Evolutionary conservation across 2,797 vertebrate species (phyloP), one percentile per base, ranked within the genome.

Genomic region (Bradypus variegatus): DNA sequence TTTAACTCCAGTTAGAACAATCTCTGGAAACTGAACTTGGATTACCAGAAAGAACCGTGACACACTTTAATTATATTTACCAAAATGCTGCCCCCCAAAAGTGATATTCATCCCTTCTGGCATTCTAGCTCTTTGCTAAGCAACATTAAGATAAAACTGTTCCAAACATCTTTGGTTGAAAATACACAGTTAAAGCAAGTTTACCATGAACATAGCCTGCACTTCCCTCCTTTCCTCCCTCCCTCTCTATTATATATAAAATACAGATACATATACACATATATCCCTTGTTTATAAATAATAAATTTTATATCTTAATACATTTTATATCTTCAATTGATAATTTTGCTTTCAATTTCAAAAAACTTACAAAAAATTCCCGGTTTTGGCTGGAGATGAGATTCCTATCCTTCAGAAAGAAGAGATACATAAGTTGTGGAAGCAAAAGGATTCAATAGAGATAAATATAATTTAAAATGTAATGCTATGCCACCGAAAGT

Each of bases 91-190:
- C 58, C 77, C 45, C 78, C 77, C 96, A 96, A 96, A 95, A 87
- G 0, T 91, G 89, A 88, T 93, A 96, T 38, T 94, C 55, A 96
- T 90, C 94, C 95, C 91, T 33, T 94, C 94, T 18, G 88, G 88
- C 64, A 89, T 89, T 95, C 88, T 97, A 97, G 96, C 80, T 38
- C 76, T 88, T 95, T 95, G 96, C 96, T 96, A 96, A 97, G 96
- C 94, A 97, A 97, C 97, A 97, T 97, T 64, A 97, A 97, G 95
- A 96, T 38, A 92, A 97, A 97, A 91, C 95, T 95, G 92, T 94
- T 96, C 95, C 95, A 95, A 95, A 91, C 88, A 96, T 11, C 27
- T 97, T 85, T 15, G 70, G 73, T 58, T 23, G 72, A 94, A 97
- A 96, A 97, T 31, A 50, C 69, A 86, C 92, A 78, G 94, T 95